Conservation (phyloP, 2,113 vertebrate genomes). For the Labeo catla region DNA sequence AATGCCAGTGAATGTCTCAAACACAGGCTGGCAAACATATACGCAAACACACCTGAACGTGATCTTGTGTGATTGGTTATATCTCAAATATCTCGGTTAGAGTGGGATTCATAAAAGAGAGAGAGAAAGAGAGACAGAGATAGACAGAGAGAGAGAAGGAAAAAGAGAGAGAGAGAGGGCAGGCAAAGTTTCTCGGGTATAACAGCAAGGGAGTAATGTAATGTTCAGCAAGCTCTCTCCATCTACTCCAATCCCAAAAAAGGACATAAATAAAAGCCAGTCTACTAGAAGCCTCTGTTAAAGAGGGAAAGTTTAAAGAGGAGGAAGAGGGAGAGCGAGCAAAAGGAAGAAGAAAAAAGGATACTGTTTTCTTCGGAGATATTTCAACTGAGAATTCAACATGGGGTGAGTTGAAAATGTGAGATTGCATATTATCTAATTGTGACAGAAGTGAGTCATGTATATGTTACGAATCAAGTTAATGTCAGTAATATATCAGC, state of each 20-base stretch:
- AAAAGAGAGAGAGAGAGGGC: background rate
- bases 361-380: slow-evolving; percentile 26
- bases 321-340: slow-evolving; percentile 30
- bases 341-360: background rate
- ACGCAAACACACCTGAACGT: background rate
- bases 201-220: slow-evolving; percentile 35
- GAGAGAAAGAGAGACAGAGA: background rate
- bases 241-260: slow-evolving; percentile 56
- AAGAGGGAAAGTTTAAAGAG: slow-evolving; percentile 39
- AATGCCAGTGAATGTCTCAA: background rate
- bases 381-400: slow-evolving; percentile 38
- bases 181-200: slow-evolving; percentile 35
- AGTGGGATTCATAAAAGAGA: background rate
- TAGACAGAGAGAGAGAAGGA: slow-evolving; percentile 20
- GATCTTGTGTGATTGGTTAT: background rate
- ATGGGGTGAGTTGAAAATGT: slow-evolving; percentile 50
- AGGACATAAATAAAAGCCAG: slow-evolving; percentile 58
- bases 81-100: background rate
- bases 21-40: background rate
- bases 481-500: background rate
- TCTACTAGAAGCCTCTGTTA: slow-evolving; percentile 43
- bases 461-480: background rate
- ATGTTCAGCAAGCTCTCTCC: slow-evolving; percentile 35
- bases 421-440: background rate
- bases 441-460: background rate